A percentile compares a stretch with the other conserved stretches of the same genome.
phyloP scores from a whole-genome alignment of 30 jellyfish, hydroid and myxozoan genomes.

The Rhopilema esculentum region DNA sequence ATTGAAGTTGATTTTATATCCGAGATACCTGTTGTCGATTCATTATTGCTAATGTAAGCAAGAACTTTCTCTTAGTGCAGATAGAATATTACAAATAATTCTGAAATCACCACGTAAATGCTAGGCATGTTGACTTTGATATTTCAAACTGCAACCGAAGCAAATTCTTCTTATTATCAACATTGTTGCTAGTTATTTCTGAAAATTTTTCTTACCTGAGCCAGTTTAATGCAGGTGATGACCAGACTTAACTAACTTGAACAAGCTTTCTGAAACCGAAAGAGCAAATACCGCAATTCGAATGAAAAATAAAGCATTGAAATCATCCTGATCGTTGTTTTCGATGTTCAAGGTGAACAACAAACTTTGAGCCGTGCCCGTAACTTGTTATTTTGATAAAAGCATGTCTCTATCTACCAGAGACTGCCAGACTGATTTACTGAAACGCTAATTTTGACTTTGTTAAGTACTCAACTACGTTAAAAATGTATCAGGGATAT shows the following conservation, averaged over 20 bases:
- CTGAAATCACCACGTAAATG: no score
- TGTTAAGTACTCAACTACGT: constrained; percentile 58
- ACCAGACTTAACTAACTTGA: neutral
- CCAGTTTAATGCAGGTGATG: neutral
- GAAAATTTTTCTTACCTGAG: neutral
- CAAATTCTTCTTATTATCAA: neutral
- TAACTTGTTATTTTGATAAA: no score
- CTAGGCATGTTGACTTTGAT: no score
- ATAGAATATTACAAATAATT: no score
- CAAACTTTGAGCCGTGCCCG: no score
- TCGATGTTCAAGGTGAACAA: neutral
- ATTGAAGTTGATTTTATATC: no score
- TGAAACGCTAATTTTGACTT: constrained; percentile 9
- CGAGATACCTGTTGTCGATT: no score
- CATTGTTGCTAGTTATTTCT: neutral
- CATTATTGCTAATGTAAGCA: no score
- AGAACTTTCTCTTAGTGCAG: no score
- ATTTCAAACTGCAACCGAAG: neutral
- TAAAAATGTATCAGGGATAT: constrained; percentile 79
- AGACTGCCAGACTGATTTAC: neutral
- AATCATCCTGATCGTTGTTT: neutral
- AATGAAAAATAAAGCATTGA: neutral
- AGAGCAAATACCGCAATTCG: neutral
- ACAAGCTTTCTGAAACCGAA: neutral
- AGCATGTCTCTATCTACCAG: neutral